Conservation (phyloP, 2,888 invertebrate genomes). For the Trichopoda pennipes region DNA sequence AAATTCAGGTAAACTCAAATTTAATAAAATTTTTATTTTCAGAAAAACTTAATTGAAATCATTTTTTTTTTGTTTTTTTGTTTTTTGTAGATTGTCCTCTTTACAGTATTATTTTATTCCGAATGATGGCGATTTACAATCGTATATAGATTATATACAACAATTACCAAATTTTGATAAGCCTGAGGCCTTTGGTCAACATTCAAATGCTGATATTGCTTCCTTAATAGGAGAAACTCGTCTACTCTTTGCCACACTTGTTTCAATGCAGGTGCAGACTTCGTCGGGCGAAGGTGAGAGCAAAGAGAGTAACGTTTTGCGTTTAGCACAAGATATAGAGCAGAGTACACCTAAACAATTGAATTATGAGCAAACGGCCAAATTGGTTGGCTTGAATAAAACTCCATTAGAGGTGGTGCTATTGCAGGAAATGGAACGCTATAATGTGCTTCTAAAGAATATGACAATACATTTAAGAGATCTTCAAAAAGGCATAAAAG, state of each 20-base stretch:
- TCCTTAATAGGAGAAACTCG: constrained; percentile 91
- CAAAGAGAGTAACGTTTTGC: constrained; percentile 82
- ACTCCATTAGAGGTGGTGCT: constrained; percentile 92
- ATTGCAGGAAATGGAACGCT: constrained; percentile 88
- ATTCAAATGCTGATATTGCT: constrained; percentile 93
- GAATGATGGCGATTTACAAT: constrained; percentile 89
- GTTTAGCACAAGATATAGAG: constrained; percentile 87
- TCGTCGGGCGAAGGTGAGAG: constrained; percentile 83
- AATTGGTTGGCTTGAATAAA: constrained; percentile 87
- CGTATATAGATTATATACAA: constrained; percentile 90
- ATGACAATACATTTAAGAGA: constrained; percentile 84
- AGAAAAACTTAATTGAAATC: neutral
- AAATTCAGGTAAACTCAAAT: constrained; percentile 72
- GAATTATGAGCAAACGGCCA: constrained; percentile 88
- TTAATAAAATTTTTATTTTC: neutral
- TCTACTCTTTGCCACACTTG: constrained; percentile 88
- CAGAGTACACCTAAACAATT: constrained; percentile 87
- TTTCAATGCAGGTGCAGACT: constrained; percentile 88
- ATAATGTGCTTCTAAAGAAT: constrained; percentile 83
- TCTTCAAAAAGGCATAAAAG: constrained; percentile 90
- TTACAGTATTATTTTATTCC: constrained; percentile 91
- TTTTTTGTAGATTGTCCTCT: constrained; percentile 84
- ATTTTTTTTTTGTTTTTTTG: neutral
- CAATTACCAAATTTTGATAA: constrained; percentile 89
- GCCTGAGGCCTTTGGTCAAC: constrained; percentile 94